phyloP scores from a whole-genome alignment of 1,140 invertebrate genomes.

The Danaus plexippus region DNA sequence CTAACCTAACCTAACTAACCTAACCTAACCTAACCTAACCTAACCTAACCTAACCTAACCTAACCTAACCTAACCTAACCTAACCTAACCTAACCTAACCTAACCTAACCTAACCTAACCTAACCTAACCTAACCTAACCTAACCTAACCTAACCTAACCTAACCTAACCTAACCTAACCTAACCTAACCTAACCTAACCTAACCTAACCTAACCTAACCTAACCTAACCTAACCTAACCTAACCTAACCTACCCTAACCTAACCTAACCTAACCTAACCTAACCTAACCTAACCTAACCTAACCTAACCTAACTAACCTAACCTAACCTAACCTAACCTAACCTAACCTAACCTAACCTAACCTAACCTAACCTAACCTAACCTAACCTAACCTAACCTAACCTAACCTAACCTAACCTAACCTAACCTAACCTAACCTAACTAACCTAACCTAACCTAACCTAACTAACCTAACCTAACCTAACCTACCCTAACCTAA shows the following conservation, averaged over 20 bases:
- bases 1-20: slow-evolving; percentile 5
- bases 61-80: slow-evolving; percentile 6
- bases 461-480: too few species aligned
- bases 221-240: slow-evolving; percentile 6
- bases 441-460: too few species aligned
- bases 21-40: slow-evolving; percentile 6
- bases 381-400: slow-evolving; percentile 9
- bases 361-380: slow-evolving; percentile 6
- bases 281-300: slow-evolving; percentile 6
- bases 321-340: slow-evolving; percentile 6
- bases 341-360: slow-evolving; percentile 6
- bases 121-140: slow-evolving; percentile 6
- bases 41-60: slow-evolving; percentile 6
- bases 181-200: slow-evolving; percentile 6
- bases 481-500: too few species aligned
- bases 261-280: slow-evolving; percentile 5
- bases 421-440: slow-evolving; percentile 11
- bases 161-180: slow-evolving; percentile 6
- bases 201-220: slow-evolving; percentile 6
- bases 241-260: too few species aligned
- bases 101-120: slow-evolving; percentile 6
- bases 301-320: slow-evolving; percentile 6
- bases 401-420: slow-evolving; percentile 8
- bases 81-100: slow-evolving; percentile 6
- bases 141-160: slow-evolving; percentile 6